These are phyloP conservation scores for Trachythela sp. DNA, from an alignment of 64 coral and sea anemone species.

Conservation along the genomic window DNA sequence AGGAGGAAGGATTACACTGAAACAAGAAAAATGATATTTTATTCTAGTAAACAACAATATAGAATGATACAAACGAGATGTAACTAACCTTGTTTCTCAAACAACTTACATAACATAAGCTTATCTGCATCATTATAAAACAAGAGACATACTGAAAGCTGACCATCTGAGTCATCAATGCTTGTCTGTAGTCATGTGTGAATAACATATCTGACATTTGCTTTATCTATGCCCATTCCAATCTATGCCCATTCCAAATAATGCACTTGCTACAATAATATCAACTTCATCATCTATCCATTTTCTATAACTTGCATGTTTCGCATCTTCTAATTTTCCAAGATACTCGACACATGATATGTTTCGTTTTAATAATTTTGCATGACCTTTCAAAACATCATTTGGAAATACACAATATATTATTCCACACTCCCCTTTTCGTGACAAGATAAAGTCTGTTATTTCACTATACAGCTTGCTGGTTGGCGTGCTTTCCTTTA, in stretches of 20 bases:
- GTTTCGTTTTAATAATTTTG: constrained; percentile 28
- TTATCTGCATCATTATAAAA: constrained; percentile 53
- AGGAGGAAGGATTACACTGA: no score
- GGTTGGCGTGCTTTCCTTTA: not conserved
- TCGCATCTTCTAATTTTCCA: constrained; percentile 28
- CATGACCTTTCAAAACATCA: constrained; percentile 19
- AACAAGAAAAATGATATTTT: no score
- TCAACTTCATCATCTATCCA: constrained; percentile 28
- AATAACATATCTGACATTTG: no score
- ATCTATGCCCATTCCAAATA: constrained; percentile 65
- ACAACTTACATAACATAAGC: constrained; percentile 22
- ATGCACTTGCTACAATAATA: constrained; percentile 51
- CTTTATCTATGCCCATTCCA: no score
- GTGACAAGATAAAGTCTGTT: not conserved
- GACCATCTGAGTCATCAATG: constrained; percentile 52
- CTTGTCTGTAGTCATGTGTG: constrained; percentile 23
- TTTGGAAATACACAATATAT: constrained; percentile 7
- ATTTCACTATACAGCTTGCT: constrained; percentile 31
- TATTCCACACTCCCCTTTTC: no score
- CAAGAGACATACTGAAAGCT: constrained; percentile 36
- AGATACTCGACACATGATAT: constrained; percentile 39
- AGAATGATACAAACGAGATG: no score
- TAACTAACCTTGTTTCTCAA: constrained; percentile 15
- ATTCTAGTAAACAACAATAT: no score
- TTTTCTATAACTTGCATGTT: constrained; percentile 28